These are phyloP conservation scores for Cyanoliseus patagonus DNA, from an alignment of 2,113 vertebrate species.

Conservation along the genomic window DNA sequence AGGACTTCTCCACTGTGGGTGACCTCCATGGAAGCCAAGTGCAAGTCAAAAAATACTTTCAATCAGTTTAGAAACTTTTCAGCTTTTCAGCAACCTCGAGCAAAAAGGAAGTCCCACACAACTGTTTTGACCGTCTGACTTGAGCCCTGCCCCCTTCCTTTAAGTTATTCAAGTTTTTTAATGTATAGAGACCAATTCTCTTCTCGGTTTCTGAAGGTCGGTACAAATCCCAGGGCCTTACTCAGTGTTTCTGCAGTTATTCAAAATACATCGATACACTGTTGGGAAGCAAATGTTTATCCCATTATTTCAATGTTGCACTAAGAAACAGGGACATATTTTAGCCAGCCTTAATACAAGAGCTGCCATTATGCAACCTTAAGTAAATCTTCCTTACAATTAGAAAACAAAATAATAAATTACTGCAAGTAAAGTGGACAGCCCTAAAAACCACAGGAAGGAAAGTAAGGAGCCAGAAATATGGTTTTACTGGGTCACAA, in stretches of 20 bases:
- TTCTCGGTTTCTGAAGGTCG: not conserved
- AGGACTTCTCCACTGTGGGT: not conserved
- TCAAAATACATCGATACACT: not conserved
- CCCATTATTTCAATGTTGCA: not conserved
- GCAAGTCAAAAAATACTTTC: not conserved
- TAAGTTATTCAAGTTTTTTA: not conserved
- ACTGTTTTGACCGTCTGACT: not conserved
- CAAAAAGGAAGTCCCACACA: not conserved
- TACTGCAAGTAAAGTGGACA: not conserved
- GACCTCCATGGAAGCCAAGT: not conserved
- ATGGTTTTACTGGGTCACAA: not conserved
- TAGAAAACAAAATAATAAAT: constrained; percentile 11
- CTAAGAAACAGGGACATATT: not conserved
- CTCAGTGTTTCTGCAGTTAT: not conserved
- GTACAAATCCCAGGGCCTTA: not conserved
- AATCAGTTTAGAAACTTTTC: not conserved
- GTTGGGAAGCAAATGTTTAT: not conserved
- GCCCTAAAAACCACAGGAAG: constrained; percentile 10
- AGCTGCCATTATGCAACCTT: not conserved
- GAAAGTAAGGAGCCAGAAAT: constrained; percentile 15
- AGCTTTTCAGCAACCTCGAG: not conserved
- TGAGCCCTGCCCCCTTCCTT: not conserved
- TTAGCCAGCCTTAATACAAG: not conserved
- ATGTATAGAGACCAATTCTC: not conserved
- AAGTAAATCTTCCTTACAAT: constrained; percentile 7